Base-by-base conservation (phyloP, 2,113 vertebrate species). In the Sclerurus mexicanus region DNA sequence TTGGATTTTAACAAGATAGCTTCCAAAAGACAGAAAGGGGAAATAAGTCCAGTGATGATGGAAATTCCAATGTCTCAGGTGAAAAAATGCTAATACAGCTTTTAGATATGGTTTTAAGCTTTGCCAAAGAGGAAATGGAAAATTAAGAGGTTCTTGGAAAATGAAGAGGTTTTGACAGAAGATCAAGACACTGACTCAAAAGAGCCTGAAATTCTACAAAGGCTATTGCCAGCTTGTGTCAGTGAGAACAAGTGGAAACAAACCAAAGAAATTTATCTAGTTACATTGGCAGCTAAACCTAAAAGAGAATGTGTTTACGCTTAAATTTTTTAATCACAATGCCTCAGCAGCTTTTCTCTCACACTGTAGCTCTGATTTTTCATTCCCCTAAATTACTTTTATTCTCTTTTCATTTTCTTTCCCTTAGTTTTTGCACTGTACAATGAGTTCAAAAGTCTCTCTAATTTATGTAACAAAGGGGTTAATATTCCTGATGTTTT, bases 111-210 rank as follows among this genome's bases (percentile, higher is more conserved):
- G 55, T 77, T 93, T 80, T 71, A 95, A 88, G 58, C 31, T 94
- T 78, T 84, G 72, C 74, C 87, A 96, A 79, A 19, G 42, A 96
- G 92, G 95, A 97, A 96, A 95, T 50, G 76, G 82, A 97, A 97
- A 97, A 97, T 96, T 86, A 93, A 96, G 94, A 96, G 89, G 66
- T 64, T 85, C 93, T 95, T 96, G 96, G 95, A 97, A 97, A 95
- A 96, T 0, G 23, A 88, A 96, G 77, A 97, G 75, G 27, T 94
- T 97, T 97, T 96, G 96, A 95, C 66, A 96, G 93, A 95, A 95
- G 95, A 97, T 96, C 95, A 96, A 88, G 89, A 94, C 95, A 91
- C 86, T 88, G 73, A 93, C 93, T 96, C 85, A 82, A 89, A 91
- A 96, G 71, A 91, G 85, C 90, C 69, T 89, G 89, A 96, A 95